Evolutionary conservation across 2,113 vertebrate species (phyloP).

Genomic region (Emydocephalus ijimae): DNA sequence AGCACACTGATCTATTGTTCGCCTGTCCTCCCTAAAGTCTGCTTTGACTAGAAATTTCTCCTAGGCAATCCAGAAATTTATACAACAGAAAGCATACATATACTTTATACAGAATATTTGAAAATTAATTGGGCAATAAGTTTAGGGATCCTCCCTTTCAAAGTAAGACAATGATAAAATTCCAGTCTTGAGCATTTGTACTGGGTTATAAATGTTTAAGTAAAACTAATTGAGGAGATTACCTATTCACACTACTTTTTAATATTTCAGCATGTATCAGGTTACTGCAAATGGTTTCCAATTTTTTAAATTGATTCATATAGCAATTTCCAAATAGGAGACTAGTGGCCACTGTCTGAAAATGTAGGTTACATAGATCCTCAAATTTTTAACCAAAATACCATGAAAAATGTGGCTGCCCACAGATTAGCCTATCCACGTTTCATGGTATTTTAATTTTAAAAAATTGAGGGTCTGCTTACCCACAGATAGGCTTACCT

Average conservation of each 20-base stretch:
- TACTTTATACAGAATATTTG: not conserved
- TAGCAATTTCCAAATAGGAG: not conserved
- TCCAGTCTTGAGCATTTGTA: not conserved
- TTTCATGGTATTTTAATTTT: not conserved
- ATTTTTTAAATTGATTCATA: not conserved
- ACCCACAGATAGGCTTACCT: not conserved
- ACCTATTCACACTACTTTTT: not conserved
- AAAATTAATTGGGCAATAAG: not conserved
- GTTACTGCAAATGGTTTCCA: not conserved
- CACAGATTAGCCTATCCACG: not conserved
- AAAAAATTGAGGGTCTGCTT: not conserved
- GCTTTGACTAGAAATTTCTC: not conserved
- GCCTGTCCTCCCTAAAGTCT: not conserved
- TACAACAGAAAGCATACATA: not conserved
- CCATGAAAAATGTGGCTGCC: not conserved
- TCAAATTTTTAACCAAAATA: not conserved
- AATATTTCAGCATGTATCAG: not conserved
- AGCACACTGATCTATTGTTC: not conserved
- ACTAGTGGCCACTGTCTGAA: not conserved
- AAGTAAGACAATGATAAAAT: not conserved
- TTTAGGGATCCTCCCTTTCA: not conserved
- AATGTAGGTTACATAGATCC: not conserved
- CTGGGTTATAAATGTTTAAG: not conserved
- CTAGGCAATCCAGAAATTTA: not conserved
- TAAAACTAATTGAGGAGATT: not conserved